These are phyloP conservation scores for Saguinus midas DNA, from an alignment of 2,113 vertebrate genomes.

Conservation along the genomic window DNA sequence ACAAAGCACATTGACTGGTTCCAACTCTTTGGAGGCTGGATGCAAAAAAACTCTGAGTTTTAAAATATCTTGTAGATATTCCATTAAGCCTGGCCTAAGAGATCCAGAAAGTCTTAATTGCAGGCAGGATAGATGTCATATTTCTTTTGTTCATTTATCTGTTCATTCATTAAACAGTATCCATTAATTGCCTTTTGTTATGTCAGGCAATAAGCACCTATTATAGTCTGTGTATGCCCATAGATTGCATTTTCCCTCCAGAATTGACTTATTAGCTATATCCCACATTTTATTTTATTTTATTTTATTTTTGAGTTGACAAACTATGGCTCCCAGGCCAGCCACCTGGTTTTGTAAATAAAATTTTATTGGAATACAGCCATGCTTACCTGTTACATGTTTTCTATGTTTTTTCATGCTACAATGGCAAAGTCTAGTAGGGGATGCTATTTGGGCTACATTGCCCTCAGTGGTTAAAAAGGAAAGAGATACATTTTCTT, in stretches of 20 bases:
- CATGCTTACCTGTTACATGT: neutral
- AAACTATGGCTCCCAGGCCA: neutral
- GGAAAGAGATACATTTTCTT: neutral
- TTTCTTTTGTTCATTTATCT: neutral
- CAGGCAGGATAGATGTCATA: neutral
- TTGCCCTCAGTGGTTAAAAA: neutral
- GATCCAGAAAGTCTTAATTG: neutral
- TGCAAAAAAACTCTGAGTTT: slow-evolving; percentile 14
- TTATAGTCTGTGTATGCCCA: neutral
- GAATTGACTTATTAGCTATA: neutral
- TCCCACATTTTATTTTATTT: neutral
- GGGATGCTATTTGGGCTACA: neutral
- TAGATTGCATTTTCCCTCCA: neutral
- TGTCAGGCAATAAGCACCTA: neutral
- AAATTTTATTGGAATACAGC: neutral
- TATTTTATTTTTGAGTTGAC: neutral
- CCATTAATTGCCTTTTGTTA: neutral
- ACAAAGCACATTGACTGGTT: neutral
- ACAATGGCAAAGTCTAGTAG: neutral
- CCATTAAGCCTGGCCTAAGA: neutral
- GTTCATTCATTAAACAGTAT: neutral
- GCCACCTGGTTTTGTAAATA: neutral
- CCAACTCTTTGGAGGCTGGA: neutral
- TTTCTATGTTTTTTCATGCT: neutral
- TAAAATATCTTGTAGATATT: neutral